Evolutionary conservation across 2,888 invertebrate genomes (phyloP), one percentile per base, ranked within the genome.

Genomic region (Cataglyphis cursor): DNA sequence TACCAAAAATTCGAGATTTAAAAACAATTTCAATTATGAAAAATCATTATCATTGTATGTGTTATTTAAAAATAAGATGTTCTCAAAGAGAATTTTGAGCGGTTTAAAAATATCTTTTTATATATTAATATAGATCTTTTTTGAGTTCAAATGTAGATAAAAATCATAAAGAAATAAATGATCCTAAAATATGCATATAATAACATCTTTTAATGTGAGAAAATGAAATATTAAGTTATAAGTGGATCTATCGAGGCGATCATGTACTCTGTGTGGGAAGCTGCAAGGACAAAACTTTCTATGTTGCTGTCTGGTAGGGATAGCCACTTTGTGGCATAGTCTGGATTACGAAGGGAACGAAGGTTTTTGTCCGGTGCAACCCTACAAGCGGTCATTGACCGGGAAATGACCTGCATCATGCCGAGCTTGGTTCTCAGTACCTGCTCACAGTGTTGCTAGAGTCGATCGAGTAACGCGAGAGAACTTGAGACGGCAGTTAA

Each of bases 331-430:
- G 86, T 85, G 78, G 84, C n/a, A 59, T 57, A 28, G 44, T 70
- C 80, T 62, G 59, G 24, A 54, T 61, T 51, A 54, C 24, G 62
- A 51, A 21, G 31, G 82, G 73, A 62, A 81, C 68, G 57, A 51
- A 51, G 51, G 65, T 82, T 90, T 89, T 89, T 76, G 75, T 88
- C 81, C 74, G 41, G 35, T 74, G 82, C 85, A 83, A 87, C 83
- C 81, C 74, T 80, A 51, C 62, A 44, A 18, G 28, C 54, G 72
- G 86, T 90, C 85, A 72, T 84, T 57, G 89, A 75, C 89, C 89
- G 85, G 84, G 72, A 85, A 90, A 90, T 85, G 88, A 90, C 89
- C 90, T 89, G 90, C 85, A 89, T 89, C 85, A 75, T 85, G 64
- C 10, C 51, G 54, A n/a, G 75, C 41, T 38, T 41, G 24, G 57